Evolutionary conservation across 2,113 vertebrate genomes (phyloP), one percentile per base, ranked within the genome.

Genomic region (Pteropus alecto): DNA sequence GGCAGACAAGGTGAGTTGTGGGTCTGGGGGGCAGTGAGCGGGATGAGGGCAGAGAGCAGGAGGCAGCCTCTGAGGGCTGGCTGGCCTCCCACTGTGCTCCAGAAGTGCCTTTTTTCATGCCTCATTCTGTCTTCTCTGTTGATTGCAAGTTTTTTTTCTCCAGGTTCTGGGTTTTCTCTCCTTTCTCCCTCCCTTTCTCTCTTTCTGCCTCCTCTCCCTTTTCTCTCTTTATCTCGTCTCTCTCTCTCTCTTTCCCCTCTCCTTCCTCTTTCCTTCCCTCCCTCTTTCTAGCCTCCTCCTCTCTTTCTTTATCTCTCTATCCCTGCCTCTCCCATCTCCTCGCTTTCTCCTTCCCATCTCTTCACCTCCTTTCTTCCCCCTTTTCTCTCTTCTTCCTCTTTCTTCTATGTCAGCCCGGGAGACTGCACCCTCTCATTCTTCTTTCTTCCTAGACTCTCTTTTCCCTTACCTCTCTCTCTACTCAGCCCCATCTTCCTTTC

Each of bases 1-100:
- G 0, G 99, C 97, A 0, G 96, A 97, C 97, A 98, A 97, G 95
- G 97, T 98, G 95, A 61, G 88, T 35, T 35, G 41, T 0, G 1
- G 15, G 58, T 13, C 24, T 15, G 41, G 35, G 9, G 0, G 7
- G 3, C 41, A 5, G 8, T 0, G 38, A n/a, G 5, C 2, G 76
- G 10, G 7, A 26, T 1, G 35, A 54, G 63, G 65, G 43, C 48
- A 1, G 11, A 2, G 14, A 68, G 94, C 16, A 18, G 11, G 41
- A 9, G 10, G 30, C 28, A 13, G 58, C 48, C 21, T 7, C 28
- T 6, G 0, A 33, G 28, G 28, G 33, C 35, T 54, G 35, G 24
- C 46, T 30, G 56, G 10, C 38, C 33, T 38, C 19, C 7, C 5
- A 1, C n/a, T n/a, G 13, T 33, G 84, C 60, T 63, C 79, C 4